Evolutionary conservation across 2,888 invertebrate genomes (phyloP).

Genomic region (Nebria brevicollis): DNA sequence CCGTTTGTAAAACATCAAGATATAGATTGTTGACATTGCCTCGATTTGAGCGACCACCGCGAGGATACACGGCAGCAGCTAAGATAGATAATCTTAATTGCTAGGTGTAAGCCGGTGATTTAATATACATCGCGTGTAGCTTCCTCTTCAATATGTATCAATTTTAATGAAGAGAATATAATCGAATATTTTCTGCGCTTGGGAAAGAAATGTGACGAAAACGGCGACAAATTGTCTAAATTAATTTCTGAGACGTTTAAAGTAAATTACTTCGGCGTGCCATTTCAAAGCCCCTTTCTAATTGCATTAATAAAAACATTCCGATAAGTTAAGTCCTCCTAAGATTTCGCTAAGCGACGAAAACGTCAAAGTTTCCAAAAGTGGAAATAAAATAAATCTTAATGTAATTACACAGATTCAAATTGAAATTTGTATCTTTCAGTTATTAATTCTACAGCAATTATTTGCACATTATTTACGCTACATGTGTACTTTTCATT

Average conservation of each 20-base stretch:
- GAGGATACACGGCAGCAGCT: not conserved
- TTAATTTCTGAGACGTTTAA: slow-evolving; percentile 38
- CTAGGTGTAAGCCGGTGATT: not conserved
- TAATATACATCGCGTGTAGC: not conserved
- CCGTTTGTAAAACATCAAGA: slow-evolving; percentile 2
- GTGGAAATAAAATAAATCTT: not conserved
- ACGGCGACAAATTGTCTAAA: slow-evolving; percentile 31
- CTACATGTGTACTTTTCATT: not conserved
- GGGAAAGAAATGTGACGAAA: slow-evolving; percentile 10
- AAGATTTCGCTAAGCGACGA: not conserved
- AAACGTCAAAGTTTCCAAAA: slow-evolving; percentile 3
- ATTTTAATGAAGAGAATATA: too few species aligned
- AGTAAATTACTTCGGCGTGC: slow-evolving; percentile 25
- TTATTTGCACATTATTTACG: not conserved
- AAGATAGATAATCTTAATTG: not conserved
- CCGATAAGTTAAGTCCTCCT: not conserved
- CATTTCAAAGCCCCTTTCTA: slow-evolving; percentile 5
- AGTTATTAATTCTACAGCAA: not conserved
- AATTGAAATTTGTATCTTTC: not conserved
- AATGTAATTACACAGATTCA: not conserved
- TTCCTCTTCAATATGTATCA: not conserved
- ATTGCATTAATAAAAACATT: slow-evolving; percentile 19
- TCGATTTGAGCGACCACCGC: not conserved
- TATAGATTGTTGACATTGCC: not conserved
- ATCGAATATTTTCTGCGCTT: not conserved